phyloP scores from a whole-genome alignment of 2,113 vertebrate genomes.

The Pungitius pungitius region DNA sequence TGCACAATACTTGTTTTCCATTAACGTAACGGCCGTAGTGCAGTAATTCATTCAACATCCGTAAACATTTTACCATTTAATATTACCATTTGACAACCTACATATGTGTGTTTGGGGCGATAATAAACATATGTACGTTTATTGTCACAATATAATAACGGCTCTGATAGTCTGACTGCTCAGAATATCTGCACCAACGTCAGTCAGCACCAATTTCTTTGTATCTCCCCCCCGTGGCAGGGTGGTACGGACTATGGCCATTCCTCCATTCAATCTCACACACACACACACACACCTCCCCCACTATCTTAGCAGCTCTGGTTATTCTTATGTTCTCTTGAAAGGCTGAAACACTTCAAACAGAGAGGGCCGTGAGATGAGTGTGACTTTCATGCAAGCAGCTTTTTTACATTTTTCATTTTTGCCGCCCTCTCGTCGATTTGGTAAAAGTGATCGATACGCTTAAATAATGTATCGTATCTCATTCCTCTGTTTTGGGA shows the following conservation, averaged over 20 bases:
- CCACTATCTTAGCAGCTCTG: constrained; percentile 62
- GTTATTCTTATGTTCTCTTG: constrained; percentile 70
- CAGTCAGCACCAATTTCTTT: neutral
- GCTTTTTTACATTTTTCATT: constrained; percentile 30
- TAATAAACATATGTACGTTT: neutral
- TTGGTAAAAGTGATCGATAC: constrained; percentile 78
- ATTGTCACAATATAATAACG: neutral
- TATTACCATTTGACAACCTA: neutral
- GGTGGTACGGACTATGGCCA: constrained; percentile 40
- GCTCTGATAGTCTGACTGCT: neutral
- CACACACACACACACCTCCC: constrained; percentile 59
- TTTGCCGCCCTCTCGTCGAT: constrained; percentile 64
- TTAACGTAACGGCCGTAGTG: neutral
- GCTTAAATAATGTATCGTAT: constrained; percentile 75
- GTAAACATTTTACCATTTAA: neutral
- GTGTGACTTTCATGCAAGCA: constrained; percentile 66
- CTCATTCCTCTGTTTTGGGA: constrained; percentile 59
- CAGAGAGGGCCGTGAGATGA: constrained; percentile 54
- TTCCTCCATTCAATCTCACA: constrained; percentile 68
- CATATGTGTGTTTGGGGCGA: neutral
- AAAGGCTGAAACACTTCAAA: constrained; percentile 79
- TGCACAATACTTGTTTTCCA: neutral
- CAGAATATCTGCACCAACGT: neutral
- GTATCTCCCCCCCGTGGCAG: constrained; percentile 38
- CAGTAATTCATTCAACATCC: neutral